phyloP scores from a whole-genome alignment of 2,888 invertebrate genomes.

The Carcina quercana region DNA sequence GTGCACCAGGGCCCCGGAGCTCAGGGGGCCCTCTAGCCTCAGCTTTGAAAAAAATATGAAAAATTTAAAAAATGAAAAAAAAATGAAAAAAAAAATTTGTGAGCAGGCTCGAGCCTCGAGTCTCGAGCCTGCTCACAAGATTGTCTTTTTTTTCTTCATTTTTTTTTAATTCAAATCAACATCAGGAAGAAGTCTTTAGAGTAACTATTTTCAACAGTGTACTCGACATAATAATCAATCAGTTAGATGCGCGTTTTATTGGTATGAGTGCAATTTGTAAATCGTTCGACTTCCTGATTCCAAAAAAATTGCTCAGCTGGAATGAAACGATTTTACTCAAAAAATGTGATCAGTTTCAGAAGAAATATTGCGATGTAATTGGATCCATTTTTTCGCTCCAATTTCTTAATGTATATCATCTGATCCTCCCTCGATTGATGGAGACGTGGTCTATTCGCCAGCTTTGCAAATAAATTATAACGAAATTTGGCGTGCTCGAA shows the following conservation, averaged over 20 bases:
- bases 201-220: conserved; percentile 22
- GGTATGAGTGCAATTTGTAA: conserved; percentile 23
- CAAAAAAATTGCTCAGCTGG: conserved; percentile 21
- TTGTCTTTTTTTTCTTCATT: too few relatives aligned
- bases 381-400: conserved; percentile 21
- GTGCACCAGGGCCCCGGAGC: too few relatives aligned
- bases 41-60: too few relatives aligned
- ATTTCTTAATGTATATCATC: conserved; percentile 22
- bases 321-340: conserved; percentile 19
- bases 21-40: too few relatives aligned
- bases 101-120: too few relatives aligned
- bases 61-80: too few relatives aligned
- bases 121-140: too few relatives aligned
- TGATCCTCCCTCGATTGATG: conserved; percentile 16
- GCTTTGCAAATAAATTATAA: conserved; percentile 16
- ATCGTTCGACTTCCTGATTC: conserved; percentile 23
- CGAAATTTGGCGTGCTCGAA: conserved; percentile 16
- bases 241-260: conserved; percentile 22
- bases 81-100: too few relatives aligned
- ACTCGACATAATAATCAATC: conserved; percentile 22
- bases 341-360: conserved; percentile 24
- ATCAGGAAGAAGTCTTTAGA: conserved; percentile 10
- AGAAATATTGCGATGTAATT: conserved; percentile 20
- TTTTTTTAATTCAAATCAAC: too few relatives aligned
- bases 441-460: conserved; percentile 15